Evolutionary conservation across 2,797 vertebrate genomes (phyloP).

Genomic region (Lepus oiostolus): DNA sequence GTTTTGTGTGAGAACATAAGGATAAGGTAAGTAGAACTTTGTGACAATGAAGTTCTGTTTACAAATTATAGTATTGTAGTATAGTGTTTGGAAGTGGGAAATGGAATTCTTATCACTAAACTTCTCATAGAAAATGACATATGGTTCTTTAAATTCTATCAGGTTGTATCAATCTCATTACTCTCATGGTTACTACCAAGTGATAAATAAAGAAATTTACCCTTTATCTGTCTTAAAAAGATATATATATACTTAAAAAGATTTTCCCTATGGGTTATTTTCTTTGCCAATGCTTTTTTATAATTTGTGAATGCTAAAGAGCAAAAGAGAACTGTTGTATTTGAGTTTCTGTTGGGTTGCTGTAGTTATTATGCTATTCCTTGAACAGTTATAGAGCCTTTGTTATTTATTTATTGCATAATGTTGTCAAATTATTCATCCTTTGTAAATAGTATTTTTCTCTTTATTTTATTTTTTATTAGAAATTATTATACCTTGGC

Average conservation of each 20-base stretch:
- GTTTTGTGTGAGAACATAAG: constrained; percentile 38
- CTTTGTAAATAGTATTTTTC: constrained; percentile 22
- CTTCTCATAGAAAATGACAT: background rate
- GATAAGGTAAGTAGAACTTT: constrained; percentile 46
- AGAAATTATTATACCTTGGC: constrained; percentile 8
- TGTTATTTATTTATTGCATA: background rate
- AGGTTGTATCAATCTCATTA: background rate
- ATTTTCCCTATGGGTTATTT: constrained; percentile 47
- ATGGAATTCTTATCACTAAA: constrained; percentile 29
- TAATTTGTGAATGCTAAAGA: constrained; percentile 49
- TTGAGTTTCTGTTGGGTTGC: constrained; percentile 37
- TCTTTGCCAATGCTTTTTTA: background rate
- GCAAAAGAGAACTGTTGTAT: background rate
- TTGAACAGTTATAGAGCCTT: constrained; percentile 2
- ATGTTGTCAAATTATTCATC: constrained; percentile 43
- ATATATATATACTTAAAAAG: background rate
- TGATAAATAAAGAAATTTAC: background rate
- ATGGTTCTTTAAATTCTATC: constrained; percentile 7
- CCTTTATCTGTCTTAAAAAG: background rate
- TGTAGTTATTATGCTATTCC: background rate
- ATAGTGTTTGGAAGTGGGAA: constrained; percentile 39
- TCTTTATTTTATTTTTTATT: constrained; percentile 30
- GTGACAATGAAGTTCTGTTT: constrained; percentile 46
- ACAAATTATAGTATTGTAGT: constrained; percentile 42
- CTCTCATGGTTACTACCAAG: constrained; percentile 37